Evolutionary conservation across 2,797 vertebrate genomes (phyloP).

Genomic region (Gymnothorax reevesii): DNA sequence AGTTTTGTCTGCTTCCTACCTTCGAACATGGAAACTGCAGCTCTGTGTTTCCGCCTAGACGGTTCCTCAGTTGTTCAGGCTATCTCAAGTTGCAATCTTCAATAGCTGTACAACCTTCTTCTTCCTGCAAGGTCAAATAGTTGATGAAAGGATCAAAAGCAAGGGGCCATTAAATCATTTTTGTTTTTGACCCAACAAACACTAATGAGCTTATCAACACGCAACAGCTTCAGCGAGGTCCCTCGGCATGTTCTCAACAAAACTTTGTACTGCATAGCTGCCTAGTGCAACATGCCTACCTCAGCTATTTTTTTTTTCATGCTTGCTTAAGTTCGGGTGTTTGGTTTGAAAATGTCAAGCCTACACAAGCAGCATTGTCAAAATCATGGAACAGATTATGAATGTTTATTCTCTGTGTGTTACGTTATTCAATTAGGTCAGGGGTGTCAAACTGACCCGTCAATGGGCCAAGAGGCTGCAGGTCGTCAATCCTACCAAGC

Average conservation of each 20-base stretch:
- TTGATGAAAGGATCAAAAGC: slow-evolving; percentile 41
- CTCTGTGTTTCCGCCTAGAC: slow-evolving; percentile 24
- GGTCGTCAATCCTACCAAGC: too few species aligned
- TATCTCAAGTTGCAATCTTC: slow-evolving; percentile 51
- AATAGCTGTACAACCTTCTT: slow-evolving; percentile 42
- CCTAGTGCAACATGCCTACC: too few species aligned
- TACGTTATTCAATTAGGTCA: too few species aligned
- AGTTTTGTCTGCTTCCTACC: slow-evolving; percentile 49
- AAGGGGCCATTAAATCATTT: slow-evolving; percentile 52
- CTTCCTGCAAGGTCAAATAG: slow-evolving; percentile 35
- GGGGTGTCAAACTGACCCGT: too few species aligned
- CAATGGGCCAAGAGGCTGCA: too few species aligned
- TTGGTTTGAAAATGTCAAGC: neutral
- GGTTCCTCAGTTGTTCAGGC: slow-evolving; percentile 35
- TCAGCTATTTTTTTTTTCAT: too few species aligned
- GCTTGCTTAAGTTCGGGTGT: slow-evolving; percentile 23
- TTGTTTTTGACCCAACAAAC: slow-evolving; percentile 42
- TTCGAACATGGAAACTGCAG: slow-evolving; percentile 53
- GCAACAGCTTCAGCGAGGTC: slow-evolving; percentile 21
- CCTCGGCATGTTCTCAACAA: neutral
- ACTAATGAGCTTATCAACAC: slow-evolving; percentile 31
- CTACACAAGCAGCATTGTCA: neutral
- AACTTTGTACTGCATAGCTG: neutral
- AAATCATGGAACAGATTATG: neutral
- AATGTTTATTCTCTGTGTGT: neutral